Evolutionary conservation across 2,113 vertebrate species (phyloP), one percentile per base, ranked within the genome.

Genomic region (Calcarius ornatus): DNA sequence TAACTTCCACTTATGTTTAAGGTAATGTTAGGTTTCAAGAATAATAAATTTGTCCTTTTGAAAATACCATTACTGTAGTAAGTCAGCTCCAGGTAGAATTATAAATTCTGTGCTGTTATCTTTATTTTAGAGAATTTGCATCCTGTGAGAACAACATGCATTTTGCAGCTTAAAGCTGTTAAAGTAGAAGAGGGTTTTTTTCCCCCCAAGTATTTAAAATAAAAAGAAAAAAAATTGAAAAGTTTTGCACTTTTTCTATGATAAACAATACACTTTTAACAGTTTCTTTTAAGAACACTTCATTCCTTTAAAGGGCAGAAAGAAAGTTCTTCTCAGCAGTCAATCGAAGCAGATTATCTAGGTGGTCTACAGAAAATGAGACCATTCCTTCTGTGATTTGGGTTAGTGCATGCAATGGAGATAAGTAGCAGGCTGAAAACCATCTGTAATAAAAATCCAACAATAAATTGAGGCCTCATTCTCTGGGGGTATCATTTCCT

Each of bases 401-500:
- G 9, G 11, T 75, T 94, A 45, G 18, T 33, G 13, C 14, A 33
- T 24, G n/a, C 40, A 76, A 1, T 66, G 45, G 65, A 80, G 37
- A 50, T 37, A 40, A 75, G 18, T 19, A 76, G 19, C 14, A 60
- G 40, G 24, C 51, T 93, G 40, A 43, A 77, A 90, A 86, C 45
- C 14, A 30, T 7, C 37, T 79, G 25, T 60, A 38, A 28, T 64
- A 71, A 76, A 80, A 81, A 20, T 16, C 3, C 8, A 6, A 56
- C 31, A 76, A 22, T 59, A 70, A 82, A 31, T 27, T 16, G 45
- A 40, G n/a, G 45, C 16, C 8, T 54, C 2, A 0, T 4, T 78
- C 24, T 82, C 40, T 65, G 6, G 22, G 18, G 12, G 14, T 81
- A 21, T 59, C 0, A 0, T 37, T 81, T 90, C 50, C n/a, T 22